Evolutionary conservation across 1,140 invertebrate genomes (phyloP).

Genomic region (Drosophila pachea): DNA sequence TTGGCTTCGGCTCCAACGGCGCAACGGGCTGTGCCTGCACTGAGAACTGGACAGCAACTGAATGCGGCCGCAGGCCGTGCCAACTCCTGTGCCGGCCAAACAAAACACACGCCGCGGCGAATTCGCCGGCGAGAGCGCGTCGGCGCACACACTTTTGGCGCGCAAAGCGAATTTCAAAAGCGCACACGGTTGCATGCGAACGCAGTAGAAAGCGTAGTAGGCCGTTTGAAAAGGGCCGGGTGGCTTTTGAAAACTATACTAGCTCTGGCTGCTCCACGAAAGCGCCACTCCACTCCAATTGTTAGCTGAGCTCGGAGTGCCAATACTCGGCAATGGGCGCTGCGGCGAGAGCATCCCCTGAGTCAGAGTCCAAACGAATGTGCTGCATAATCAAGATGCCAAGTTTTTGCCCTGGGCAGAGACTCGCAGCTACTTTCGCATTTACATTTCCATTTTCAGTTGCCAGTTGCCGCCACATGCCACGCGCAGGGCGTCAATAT

Average conservation of each 20-base stretch:
- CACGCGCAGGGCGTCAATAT: conserved; percentile 63
- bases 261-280: too few relatives aligned
- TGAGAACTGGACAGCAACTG: conserved; percentile 62
- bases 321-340: background rate
- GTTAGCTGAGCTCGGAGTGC: too few relatives aligned
- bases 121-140: conserved; percentile 40
- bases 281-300: too few relatives aligned
- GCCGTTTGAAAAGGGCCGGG: too few relatives aligned
- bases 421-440: conserved; percentile 4
- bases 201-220: conserved; percentile 22
- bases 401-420: conserved; percentile 34
- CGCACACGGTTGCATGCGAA: conserved; percentile 44
- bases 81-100: conserved; percentile 59
- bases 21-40: conserved; percentile 26
- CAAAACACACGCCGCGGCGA: conserved; percentile 34
- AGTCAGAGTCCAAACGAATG: conserved; percentile 18
- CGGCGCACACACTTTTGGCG: conserved; percentile 52
- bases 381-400: conserved; percentile 40
- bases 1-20: conserved; percentile 13
- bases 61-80: conserved; percentile 33
- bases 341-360: conserved; percentile 8
- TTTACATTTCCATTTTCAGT: conserved; percentile 11
- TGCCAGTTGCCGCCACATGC: background rate
- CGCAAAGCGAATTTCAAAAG: conserved; percentile 37
- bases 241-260: too few relatives aligned